Conservation (phyloP, 2,113 vertebrate genomes). For the Rattus rattus region DNA sequence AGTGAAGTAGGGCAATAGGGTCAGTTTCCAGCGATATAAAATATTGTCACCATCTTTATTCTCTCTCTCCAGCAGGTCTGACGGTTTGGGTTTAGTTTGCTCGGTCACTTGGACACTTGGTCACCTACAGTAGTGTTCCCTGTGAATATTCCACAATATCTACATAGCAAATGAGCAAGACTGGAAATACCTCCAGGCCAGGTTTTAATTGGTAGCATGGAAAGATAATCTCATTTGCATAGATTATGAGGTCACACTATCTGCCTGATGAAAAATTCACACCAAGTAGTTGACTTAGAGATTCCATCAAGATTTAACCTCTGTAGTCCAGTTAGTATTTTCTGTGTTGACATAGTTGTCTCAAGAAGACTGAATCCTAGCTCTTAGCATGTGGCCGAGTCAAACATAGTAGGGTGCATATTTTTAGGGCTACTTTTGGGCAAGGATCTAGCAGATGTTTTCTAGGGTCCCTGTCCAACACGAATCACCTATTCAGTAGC, state of each 20-base stretch:
- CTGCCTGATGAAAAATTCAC: not conserved
- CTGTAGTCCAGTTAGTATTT: not conserved
- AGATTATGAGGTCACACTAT: constrained; percentile 8
- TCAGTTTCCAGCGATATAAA: not conserved
- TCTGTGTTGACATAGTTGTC: not conserved
- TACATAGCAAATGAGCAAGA: not conserved
- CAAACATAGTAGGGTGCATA: not conserved
- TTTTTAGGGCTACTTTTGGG: not conserved
- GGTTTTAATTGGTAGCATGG: constrained; percentile 19
- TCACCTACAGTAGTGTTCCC: not conserved
- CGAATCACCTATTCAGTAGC: not conserved
- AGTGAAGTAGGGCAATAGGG: not conserved
- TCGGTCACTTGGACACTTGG: not conserved
- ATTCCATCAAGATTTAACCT: not conserved
- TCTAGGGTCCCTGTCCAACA: not conserved
- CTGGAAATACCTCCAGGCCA: not conserved
- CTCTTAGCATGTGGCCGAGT: not conserved
- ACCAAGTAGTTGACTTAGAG: not conserved
- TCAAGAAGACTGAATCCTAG: not conserved
- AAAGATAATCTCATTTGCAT: not conserved
- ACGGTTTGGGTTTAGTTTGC: constrained; percentile 20
- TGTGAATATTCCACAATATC: not conserved
- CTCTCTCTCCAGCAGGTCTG: not conserved
- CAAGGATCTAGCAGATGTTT: constrained; percentile 30
- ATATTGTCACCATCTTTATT: not conserved